Evolutionary conservation across 1,140 invertebrate species (phyloP), one percentile per base, ranked within the genome.

Genomic region (Platyscapa corneri): DNA sequence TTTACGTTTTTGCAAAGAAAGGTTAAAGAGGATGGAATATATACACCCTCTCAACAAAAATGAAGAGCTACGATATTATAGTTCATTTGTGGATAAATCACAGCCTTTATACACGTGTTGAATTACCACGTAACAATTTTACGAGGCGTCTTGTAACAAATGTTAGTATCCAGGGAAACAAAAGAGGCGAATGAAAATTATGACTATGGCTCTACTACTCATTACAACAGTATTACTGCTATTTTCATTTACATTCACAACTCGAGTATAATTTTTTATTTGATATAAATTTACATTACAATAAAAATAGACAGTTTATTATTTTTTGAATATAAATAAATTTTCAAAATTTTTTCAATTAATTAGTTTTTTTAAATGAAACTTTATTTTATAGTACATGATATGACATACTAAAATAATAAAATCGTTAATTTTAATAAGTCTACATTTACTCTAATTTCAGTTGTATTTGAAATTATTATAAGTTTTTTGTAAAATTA

Each of bases 31-130:
- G 72, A 65, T 46, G 14, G 39, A 37, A 34, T 12, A 67, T 65
- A 20, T 30, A 23, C n/a, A 39, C 60, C 46, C 84, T 64, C 75
- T 16, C 10, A 70, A n/a, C 27, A 75, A 72, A 77, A 82, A 86
- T 14, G 39, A 86, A 82, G 75, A 86, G 49, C 79, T 82, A 86
- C 72, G 39, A 83, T 83, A 82, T 67, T 46, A 65, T 39, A 72
- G 18, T 64, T 82, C 70, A 82, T 82, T 85, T 82, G 85, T 53
- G 80, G 85, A n/a, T 85, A 86, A 86, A 23, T 12, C 70, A 82
- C 56, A 78, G 49, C 70, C 37, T 77, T 72, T 82, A 65, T 72
- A 83, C 78, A 42, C 67, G 16, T 27, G 14, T 75, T 64, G 79
- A 56, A 82, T 82, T 34, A 42, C 64, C 56, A 64, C 23, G 80